Percentiles rank a stretch among this genome's conserved stretches.
These are phyloP conservation scores for Brachionus koreanus DNA, from an alignment of 1,140 invertebrate genomes.

Conservation along the genomic window DNA sequence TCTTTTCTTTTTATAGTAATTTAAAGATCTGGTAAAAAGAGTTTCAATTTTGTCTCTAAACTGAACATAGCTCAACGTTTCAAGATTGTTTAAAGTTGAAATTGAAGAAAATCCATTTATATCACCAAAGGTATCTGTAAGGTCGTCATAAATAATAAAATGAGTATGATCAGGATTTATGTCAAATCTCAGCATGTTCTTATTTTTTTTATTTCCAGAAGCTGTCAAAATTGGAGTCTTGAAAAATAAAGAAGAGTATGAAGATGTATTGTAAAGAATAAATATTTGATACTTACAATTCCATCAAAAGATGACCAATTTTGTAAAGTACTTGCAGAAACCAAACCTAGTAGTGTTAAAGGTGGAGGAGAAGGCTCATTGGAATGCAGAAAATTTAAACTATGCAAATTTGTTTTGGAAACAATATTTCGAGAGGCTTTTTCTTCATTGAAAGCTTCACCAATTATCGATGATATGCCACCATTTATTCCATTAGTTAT, in stretches of 20 bases:
- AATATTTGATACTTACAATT: neutral
- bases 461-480: slow-evolving; percentile 21
- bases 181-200: slow-evolving; percentile 26
- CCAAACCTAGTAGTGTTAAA: slow-evolving; percentile 19
- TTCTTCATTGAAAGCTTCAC: slow-evolving; percentile 39
- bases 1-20: slow-evolving; percentile 27
- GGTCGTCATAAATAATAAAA: slow-evolving; percentile 44
- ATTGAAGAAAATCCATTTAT: neutral
- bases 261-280: neutral
- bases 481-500: slow-evolving; percentile 41
- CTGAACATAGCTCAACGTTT: neutral
- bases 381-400: neutral
- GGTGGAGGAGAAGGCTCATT: neutral
- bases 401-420: neutral
- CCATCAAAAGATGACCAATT: slow-evolving; percentile 40
- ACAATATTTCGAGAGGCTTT: neutral
- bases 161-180: slow-evolving; percentile 42
- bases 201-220: slow-evolving; percentile 25
- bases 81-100: neutral
- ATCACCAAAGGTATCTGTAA: neutral
- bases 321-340: slow-evolving; percentile 27
- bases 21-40: slow-evolving; percentile 14
- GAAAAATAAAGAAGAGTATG: neutral
- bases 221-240: slow-evolving; percentile 15
- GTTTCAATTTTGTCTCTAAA: slow-evolving; percentile 41